These are phyloP conservation scores for Fragum sueziense DNA, from an alignment of 2,888 invertebrate species.

Conservation along the genomic window DNA sequence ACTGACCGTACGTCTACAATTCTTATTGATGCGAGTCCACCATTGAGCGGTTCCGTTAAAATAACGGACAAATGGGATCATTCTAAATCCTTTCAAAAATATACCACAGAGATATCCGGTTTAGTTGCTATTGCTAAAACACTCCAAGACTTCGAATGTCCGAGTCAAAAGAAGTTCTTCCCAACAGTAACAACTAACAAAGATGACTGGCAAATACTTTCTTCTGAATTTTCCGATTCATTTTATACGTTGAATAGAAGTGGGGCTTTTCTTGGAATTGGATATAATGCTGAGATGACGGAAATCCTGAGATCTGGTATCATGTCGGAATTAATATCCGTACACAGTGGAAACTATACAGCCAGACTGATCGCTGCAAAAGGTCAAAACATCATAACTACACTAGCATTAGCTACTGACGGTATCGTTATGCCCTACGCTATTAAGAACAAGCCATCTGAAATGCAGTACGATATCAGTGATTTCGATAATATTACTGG, in stretches of 20 bases:
- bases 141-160: slow-evolving; percentile 41
- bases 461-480: slow-evolving; percentile 36
- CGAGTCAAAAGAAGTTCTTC: slow-evolving; percentile 37
- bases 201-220: slow-evolving; percentile 13
- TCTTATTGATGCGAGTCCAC: slow-evolving; percentile 52
- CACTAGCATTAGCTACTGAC: slow-evolving; percentile 38
- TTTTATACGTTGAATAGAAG: slow-evolving; percentile 29
- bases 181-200: slow-evolving; percentile 12
- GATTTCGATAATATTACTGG: slow-evolving; percentile 47
- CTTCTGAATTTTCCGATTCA: slow-evolving; percentile 28
- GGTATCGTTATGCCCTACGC: slow-evolving; percentile 36
- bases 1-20: slow-evolving; percentile 38
- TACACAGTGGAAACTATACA: slow-evolving; percentile 47
- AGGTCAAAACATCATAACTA: slow-evolving; percentile 44
- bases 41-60: slow-evolving; percentile 58
- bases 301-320: slow-evolving; percentile 40
- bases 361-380: slow-evolving; percentile 20
- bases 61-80: slow-evolving; percentile 53
- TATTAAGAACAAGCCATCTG: slow-evolving; percentile 42
- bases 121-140: slow-evolving; percentile 53
- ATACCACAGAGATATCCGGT: slow-evolving; percentile 41
- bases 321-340: slow-evolving; percentile 3
- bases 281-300: slow-evolving; percentile 45
- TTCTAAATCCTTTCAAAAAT: slow-evolving; percentile 48
- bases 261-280: slow-evolving; percentile 53